Evolutionary conservation across 2,888 invertebrate genomes (phyloP), one percentile per base, ranked within the genome.

Genomic region (Tipula vernalis): DNA sequence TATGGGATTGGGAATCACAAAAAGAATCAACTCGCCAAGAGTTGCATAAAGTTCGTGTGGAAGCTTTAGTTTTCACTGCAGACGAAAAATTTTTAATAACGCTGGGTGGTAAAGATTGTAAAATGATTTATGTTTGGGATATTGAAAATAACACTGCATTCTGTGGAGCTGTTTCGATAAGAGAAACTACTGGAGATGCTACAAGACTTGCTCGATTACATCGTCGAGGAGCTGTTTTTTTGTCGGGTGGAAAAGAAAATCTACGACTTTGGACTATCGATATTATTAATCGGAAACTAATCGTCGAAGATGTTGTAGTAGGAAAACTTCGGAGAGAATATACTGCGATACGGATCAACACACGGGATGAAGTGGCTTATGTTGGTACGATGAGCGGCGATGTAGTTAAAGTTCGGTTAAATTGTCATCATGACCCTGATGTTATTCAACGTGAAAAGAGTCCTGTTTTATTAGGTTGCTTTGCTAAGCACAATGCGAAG

Each of bases 71-170:
- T 6, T 98, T 98, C 90, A 95, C 97, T 0, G 93, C 94, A 3
- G 95, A 96, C 90, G 97, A 96, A 89, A 94, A 94, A 86, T 98
- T 95, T 91, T 92, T 98, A 89, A 94, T 97, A 47, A 96, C 97
- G 0, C 93, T 98, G 57, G 98, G 98, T 0, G 98, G 98, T 0
- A 94, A 96, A 87, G 98, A 98, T 91, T 98, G 98, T 91, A 97
- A 97, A 47, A 95, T 95, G 88, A 94, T 98, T 51, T 95, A 98
- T 83, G 94, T 98, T 0, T 98, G 96, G 95, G 95, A 98, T 90
- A 93, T 97, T 88, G 91, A 92, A 51, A 93, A 93, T 0, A 93
- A 92, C 36, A 91, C 92, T 0, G 94, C 96, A 44, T 94, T 95
- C 88, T 95, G 95, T 88, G 93, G 93, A 3, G 91, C 92, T 84